Percentiles rank a stretch among this genome's conserved stretches.
These are phyloP conservation scores for Camelus dromedarius DNA, from an alignment of 2,113 vertebrate genomes.

Conservation along the genomic window DNA sequence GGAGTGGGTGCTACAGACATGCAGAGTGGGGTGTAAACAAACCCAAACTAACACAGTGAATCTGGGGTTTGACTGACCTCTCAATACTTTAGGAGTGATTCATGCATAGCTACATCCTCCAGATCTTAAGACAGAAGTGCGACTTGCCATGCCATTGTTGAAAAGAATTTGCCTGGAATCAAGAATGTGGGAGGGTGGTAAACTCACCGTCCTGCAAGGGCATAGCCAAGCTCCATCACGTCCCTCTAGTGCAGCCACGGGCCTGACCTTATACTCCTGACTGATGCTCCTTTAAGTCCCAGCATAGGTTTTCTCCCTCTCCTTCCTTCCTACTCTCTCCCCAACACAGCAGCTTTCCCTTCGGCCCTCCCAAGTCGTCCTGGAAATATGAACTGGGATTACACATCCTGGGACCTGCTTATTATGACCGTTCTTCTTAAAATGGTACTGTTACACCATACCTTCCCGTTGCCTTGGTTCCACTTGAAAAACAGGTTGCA, in stretches of 20 bases:
- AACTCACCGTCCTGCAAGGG: background rate
- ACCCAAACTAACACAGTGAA: background rate
- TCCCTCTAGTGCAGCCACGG: background rate
- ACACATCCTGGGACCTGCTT: background rate
- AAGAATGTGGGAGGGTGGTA: background rate
- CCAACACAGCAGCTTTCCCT: background rate
- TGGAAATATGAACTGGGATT: background rate
- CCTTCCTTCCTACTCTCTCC: background rate
- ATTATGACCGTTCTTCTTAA: background rate
- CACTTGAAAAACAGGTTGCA: background rate
- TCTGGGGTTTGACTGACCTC: conserved; percentile 46
- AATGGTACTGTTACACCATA: background rate
- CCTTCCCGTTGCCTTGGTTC: background rate
- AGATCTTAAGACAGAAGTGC: conserved; percentile 43
- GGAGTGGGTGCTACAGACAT: background rate
- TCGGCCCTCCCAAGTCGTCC: background rate
- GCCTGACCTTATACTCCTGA: background rate
- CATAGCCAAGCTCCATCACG: background rate
- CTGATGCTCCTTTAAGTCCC: background rate
- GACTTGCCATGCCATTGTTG: background rate
- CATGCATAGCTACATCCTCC: conserved; percentile 27
- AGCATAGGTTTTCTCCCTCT: background rate
- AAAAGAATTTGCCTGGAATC: conserved; percentile 10
- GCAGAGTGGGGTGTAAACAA: conserved; percentile 39
- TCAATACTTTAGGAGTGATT: conserved; percentile 59